Base-by-base conservation (phyloP, 1,140 invertebrate species). In the Macrobrachium rosenbergii region DNA sequence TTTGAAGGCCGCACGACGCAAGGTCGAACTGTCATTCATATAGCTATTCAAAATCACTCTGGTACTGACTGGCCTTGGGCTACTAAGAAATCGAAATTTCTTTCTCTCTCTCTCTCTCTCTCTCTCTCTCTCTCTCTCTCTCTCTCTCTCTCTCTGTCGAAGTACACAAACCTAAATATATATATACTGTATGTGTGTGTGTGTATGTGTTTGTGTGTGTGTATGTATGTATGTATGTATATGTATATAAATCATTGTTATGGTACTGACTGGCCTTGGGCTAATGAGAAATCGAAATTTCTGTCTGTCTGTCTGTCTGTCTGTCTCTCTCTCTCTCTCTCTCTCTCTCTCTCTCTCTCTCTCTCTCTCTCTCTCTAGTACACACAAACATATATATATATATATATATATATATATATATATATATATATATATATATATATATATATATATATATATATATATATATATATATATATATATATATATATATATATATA, bases 391-490 rank as follows among this genome's bases (percentile, higher is more conserved):
- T 23, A 43, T 28, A 16, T 52, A 77, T 19, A 58, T 77, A 77
- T 52, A 58, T 52, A 77, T n/a, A n/a, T n/a, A 16, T 69, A 16
- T 69, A 69, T 23, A 69, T 69, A 69, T 69, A 69, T 69, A 14
- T 19, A n/a, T 17, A 11, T 69, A 69, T 69, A n/a, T 69, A 69
- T 69, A 19, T 21, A 69, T 69, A 19, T 69, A 69, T 69, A 69
- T 21, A 69, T 69, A 69, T 21, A 69, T 69, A 69, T 21, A 69
- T 69, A 69, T 21, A 69, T 69, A 69, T 69, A 69, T 69, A 69
- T 69, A 69, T 69, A 69, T 69, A 69, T 69, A 69, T 69, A 69
- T 69, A 69, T 69, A 69, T 69, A 69, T 69, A 69, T 69, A 69
- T 69, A 69, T 69, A 69, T 69, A 21, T 69, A 69, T 69, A 69